Evolutionary conservation across 1,140 invertebrate species (phyloP).

Genomic region (Nasonia longicornis): DNA sequence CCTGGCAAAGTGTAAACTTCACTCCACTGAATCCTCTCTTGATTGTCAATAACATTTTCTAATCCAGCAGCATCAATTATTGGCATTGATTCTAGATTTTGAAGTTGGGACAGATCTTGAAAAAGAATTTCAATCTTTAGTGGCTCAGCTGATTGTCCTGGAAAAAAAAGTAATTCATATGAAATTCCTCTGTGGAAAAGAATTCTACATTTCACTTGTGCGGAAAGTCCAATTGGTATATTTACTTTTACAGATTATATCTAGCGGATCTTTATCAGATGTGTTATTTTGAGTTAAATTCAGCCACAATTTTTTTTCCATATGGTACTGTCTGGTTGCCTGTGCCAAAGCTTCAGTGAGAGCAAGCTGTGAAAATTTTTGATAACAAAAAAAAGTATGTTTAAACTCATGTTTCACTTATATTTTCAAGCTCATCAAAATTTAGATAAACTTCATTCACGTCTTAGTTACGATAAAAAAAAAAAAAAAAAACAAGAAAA

Average conservation of each 20-base stretch:
- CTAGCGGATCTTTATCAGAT: conserved; percentile 1
- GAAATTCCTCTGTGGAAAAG: no score
- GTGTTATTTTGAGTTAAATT: conserved; percentile 8
- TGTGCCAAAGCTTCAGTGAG: conserved; percentile 47
- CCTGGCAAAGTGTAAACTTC: neutral
- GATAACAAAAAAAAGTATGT: neutral
- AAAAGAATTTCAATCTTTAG: conserved; percentile 40
- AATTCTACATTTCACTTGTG: no score
- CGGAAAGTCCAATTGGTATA: neutral
- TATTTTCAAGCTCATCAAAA: no score
- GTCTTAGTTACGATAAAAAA: neutral
- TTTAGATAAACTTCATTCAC: no score
- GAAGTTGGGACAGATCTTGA: conserved; percentile 31
- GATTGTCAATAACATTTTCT: neutral
- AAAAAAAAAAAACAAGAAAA: neutral
- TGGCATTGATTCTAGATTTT: conserved; percentile 10
- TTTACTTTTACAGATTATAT: conserved; percentile 31
- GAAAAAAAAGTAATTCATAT: neutral
- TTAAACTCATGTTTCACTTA: neutral
- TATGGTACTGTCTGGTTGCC: conserved; percentile 39
- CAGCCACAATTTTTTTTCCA: conserved; percentile 41
- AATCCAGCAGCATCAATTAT: neutral
- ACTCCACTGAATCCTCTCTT: conserved; percentile 17
- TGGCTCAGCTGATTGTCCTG: conserved; percentile 29
- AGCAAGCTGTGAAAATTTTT: conserved; percentile 36